These are phyloP conservation scores for Augiades crinisus DNA, from an alignment of 2,888 invertebrate species.

Conservation along the genomic window DNA sequence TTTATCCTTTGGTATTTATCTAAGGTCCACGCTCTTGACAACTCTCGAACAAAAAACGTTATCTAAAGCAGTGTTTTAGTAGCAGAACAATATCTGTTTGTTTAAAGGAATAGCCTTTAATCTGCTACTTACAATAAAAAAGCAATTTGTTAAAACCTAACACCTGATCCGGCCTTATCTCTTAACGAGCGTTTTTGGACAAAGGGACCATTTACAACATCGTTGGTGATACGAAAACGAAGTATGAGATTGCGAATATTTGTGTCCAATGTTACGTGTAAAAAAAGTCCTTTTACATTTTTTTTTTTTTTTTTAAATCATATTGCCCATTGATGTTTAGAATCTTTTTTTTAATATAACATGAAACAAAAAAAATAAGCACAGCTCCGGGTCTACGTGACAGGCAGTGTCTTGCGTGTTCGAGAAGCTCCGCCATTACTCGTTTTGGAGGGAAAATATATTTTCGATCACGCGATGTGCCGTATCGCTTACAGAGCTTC, in stretches of 20 bases:
- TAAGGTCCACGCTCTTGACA: slow-evolving; percentile 29
- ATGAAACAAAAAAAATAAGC: background rate
- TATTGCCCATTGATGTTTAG: too few relatives aligned
- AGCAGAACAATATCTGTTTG: slow-evolving; percentile 35
- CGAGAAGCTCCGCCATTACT: slow-evolving; percentile 36
- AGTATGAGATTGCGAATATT: background rate
- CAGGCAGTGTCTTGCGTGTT: slow-evolving; percentile 73
- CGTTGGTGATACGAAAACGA: slow-evolving; percentile 2
- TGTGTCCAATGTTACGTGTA: background rate
- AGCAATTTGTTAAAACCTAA: slow-evolving; percentile 34
- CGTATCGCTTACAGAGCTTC: slow-evolving; percentile 33
- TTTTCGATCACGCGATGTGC: slow-evolving; percentile 55
- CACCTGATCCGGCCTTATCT: slow-evolving; percentile 37
- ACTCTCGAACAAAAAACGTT: slow-evolving; percentile 23
- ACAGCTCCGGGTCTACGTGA: slow-evolving; percentile 51
- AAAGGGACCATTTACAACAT: slow-evolving; percentile 34
- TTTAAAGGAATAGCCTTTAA: slow-evolving; percentile 36
- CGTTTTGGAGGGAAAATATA: slow-evolving; percentile 59
- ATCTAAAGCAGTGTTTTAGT: slow-evolving; percentile 27
- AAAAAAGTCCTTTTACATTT: too few relatives aligned
- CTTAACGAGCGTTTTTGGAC: slow-evolving; percentile 36
- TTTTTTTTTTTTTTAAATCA: too few relatives aligned
- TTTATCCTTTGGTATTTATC: slow-evolving; percentile 46
- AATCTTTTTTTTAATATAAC: too few relatives aligned
- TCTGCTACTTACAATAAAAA: slow-evolving; percentile 34